A percentile compares a stretch with the other conserved stretches of the same genome.
Evolutionary conservation across 1,140 invertebrate genomes (phyloP).

Genomic region (Wasmannia auropunctata): DNA sequence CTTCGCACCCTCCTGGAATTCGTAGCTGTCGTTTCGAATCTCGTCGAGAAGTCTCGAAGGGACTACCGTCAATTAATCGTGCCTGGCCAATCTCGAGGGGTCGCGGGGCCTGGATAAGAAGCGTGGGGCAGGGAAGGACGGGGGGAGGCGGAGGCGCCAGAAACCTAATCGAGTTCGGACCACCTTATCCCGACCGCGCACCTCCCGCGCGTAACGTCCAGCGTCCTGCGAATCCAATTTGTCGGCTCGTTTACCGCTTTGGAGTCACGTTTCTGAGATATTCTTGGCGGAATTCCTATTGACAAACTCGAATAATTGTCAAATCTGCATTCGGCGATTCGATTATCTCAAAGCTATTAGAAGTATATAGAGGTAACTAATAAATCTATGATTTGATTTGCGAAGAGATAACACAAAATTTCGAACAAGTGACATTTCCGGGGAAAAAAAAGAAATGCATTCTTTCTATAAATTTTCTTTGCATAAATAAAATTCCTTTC

Average conservation of each 20-base stretch:
- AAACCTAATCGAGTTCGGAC: conserved; percentile 78
- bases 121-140: conserved; percentile 30
- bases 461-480: background rate
- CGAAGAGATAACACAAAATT: background rate
- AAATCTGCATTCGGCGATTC: background rate
- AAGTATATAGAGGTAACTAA: background rate
- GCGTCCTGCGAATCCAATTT: conserved; percentile 81
- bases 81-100: conserved; percentile 76
- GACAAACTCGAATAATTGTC: background rate
- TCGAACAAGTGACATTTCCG: background rate
- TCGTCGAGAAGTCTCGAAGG: conserved; percentile 71
- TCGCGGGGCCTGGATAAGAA: conserved; percentile 46
- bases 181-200: conserved; percentile 25
- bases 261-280: conserved; percentile 42
- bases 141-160: conserved; percentile 67
- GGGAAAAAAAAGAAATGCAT: background rate
- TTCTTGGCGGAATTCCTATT: background rate
- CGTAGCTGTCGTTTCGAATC: conserved; percentile 75
- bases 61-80: conserved; percentile 77
- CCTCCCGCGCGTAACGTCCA: conserved; percentile 70
- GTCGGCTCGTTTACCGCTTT: conserved; percentile 78
- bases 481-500: background rate
- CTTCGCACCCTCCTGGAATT: conserved; percentile 74
- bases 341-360: background rate
- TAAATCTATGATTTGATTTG: background rate